Evolutionary conservation across 2,797 vertebrate genomes (phyloP).

Genomic region (Capromys pilorides): DNA sequence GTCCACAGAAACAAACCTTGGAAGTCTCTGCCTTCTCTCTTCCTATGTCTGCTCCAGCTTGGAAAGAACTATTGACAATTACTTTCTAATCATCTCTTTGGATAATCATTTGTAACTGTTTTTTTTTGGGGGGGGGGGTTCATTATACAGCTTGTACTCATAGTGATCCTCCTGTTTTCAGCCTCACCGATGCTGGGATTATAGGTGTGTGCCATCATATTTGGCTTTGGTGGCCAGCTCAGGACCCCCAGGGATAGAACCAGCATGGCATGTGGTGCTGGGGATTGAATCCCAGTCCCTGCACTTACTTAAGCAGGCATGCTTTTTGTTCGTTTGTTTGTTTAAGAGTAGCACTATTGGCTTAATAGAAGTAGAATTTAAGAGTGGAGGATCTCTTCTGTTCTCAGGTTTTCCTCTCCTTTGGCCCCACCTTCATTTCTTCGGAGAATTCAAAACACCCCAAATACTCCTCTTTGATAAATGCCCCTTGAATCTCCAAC

Average conservation of each 20-base stretch:
- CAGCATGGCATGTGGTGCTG: too few relatives aligned
- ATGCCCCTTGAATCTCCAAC: background rate
- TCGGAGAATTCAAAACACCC: background rate
- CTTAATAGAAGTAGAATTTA: background rate
- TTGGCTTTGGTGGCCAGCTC: too few relatives aligned
- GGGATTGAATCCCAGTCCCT: too few relatives aligned
- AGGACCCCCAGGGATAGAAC: too few relatives aligned
- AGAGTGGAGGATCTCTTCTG: background rate
- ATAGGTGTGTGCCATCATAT: too few relatives aligned
- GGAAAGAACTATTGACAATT: background rate
- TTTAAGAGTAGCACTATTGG: background rate
- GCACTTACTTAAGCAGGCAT: too few relatives aligned
- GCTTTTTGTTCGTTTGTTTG: too few relatives aligned
- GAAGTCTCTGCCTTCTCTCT: background rate
- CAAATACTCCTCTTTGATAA: background rate
- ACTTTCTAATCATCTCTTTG: background rate
- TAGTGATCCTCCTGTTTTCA: too few relatives aligned
- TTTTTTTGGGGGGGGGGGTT: too few relatives aligned
- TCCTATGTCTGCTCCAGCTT: background rate
- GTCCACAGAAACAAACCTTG: background rate
- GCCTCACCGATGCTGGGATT: too few relatives aligned
- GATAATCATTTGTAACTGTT: constrained; percentile 4
- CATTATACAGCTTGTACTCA: too few relatives aligned
- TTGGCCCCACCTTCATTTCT: background rate
- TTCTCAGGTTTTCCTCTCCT: background rate